Evolutionary conservation across 2,113 vertebrate genomes (phyloP), one percentile per base, ranked within the genome.

Genomic region (Pao palembangensis): DNA sequence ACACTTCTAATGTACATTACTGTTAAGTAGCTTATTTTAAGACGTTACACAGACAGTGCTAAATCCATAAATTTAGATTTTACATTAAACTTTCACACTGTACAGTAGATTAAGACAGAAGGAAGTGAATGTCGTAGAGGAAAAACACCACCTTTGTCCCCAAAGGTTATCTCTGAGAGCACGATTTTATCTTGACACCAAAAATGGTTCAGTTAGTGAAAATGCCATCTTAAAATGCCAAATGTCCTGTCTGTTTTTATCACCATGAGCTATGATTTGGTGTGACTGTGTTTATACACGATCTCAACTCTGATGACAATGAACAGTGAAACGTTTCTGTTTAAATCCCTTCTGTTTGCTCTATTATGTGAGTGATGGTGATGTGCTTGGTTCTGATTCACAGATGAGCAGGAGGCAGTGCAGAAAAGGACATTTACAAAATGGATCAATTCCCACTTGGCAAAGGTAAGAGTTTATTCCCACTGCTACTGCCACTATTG

Each of bases 351-450:
- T 49, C 60, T 5, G 44, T 16, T 47, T 51, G 49, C 34, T 31
- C 48, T 61, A 78, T 79, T 84, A 13, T 58, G 71, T 61, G 67
- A 78, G 58, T 83, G 69, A 82, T 69, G 55, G 42, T 69, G 59
- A 71, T 14, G 71, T 71, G 68, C 46, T 85, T 72, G 73, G 69
- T 76, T 83, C 55, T 86, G 75, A 83, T 86, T 88, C 85, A 69
- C 76, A 99, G 97, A 98, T 92, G 97, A 99, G 68, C 97, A 99
- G 90, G 96, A 99, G 75, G 93, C 95, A 15, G 96, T 99, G 65
- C 97, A 99, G 89, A 99, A 99, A 80, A 91, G 97, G 74, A 99
- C 97, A 25, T 99, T 99, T 81, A 99, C 97, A 8, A 99, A 99
- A 90, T 99, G 97, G 97, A 98, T 99, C 91, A 99, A 99, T 85